A percentile compares a stretch with the other conserved stretches of the same genome.
Evolutionary conservation across 2,888 invertebrate genomes (phyloP).

Genomic region (Platycheirus rosarum): DNA sequence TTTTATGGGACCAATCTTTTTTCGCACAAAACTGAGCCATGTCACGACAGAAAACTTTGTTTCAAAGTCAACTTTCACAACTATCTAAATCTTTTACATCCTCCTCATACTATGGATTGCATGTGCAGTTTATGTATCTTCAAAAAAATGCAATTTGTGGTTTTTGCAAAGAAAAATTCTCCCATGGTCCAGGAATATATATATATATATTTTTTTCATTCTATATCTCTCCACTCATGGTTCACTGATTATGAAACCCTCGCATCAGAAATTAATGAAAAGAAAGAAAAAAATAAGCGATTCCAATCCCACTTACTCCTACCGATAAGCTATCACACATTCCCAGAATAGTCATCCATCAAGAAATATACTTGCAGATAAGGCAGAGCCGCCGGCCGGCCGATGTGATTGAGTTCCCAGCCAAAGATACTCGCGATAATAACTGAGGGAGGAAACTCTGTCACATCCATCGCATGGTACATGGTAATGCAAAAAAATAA

Average conservation of each 20-base stretch:
- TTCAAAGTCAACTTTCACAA: too few species aligned
- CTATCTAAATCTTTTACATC: too few species aligned
- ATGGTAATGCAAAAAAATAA: too few species aligned
- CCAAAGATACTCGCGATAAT: slow-evolving; percentile 67
- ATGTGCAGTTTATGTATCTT: too few species aligned
- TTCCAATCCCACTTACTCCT: slow-evolving; percentile 26
- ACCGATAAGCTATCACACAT: slow-evolving; percentile 57
- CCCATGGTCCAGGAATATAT: too few species aligned
- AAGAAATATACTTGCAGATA: slow-evolving; percentile 60
- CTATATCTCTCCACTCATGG: slow-evolving; percentile 25
- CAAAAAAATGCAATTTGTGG: too few species aligned
- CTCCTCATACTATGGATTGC: too few species aligned
- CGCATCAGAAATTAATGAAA: slow-evolving; percentile 29
- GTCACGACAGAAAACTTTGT: too few species aligned
- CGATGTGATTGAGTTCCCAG: slow-evolving; percentile 43
- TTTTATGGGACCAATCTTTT: too few species aligned
- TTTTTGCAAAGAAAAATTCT: too few species aligned
- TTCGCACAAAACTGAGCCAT: too few species aligned
- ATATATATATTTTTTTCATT: too few species aligned
- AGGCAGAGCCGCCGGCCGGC: slow-evolving; percentile 12
- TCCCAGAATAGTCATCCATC: slow-evolving; percentile 69
- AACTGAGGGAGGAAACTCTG: slow-evolving; percentile 14
- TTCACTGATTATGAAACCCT: slow-evolving; percentile 50
- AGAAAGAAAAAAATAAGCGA: slow-evolving; percentile 18
- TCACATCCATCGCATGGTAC: slow-evolving; percentile 39